Evolutionary conservation across 2,888 invertebrate genomes (phyloP), one percentile per base, ranked within the genome.

Genomic region (Neria commutata): DNA sequence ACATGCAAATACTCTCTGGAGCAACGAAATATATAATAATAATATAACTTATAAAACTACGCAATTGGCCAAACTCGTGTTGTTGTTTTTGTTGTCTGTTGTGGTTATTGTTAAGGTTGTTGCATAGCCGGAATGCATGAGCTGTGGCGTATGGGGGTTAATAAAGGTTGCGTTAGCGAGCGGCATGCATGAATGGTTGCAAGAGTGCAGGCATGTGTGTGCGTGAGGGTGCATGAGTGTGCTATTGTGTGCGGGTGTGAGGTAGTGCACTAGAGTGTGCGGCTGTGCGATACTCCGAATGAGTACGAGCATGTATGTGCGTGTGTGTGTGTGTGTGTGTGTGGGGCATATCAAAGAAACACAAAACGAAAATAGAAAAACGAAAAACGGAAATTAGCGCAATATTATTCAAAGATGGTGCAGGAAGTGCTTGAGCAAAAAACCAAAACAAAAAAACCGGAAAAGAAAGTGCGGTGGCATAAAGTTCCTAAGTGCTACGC

Each of bases 381-480:
- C n/a, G n/a, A n/a, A n/a, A n/a, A n/a, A n/a, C 33, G 23, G 34
- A 50, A 14, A 6, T 50, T 47, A 25, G n/a, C 2, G 19, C 16
- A 34, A 3, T 4, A n/a, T 33, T 50, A 37, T 33, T 50, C 24
- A 2, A 3, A 42, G 4, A 19, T n/a, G n/a, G n/a, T n/a, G 48
- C 69, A 67, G 67, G 57, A 63, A 60, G 64, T 67, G 67, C 67
- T 66, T 62, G 57, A 61, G 68, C 67, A 65, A 62, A 70, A 64
- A 60, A 65, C 50, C 52, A 54, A 54, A 33, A 48, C 17, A 60
- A 63, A n/a, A n/a, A n/a, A n/a, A n/a, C n/a, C n/a, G n/a, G n/a
- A n/a, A 47, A 33, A 33, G 14, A 33, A 48, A 55, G 54, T 47
- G 54, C 47, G 48, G 25, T 19, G 42, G 21, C 42, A 42, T 42